Percentiles rank a stretch among this genome's conserved stretches.
phyloP scores from a whole-genome alignment of 2,797 vertebrate genomes.

The Rhinella marina region DNA sequence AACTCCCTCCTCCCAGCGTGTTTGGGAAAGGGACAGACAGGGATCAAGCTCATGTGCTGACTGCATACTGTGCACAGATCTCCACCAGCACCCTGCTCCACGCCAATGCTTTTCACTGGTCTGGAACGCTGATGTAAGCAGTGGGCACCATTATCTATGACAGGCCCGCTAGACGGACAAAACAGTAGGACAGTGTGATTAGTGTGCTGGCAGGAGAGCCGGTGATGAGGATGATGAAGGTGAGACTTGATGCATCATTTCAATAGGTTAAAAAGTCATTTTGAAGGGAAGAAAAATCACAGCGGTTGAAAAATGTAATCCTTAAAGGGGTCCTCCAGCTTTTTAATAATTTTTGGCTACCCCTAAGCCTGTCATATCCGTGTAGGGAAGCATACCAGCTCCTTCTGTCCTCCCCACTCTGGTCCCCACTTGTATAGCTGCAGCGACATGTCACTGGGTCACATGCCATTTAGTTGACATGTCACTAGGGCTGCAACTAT shows the following conservation, averaged over 20 bases:
- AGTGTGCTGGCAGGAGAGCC: neutral
- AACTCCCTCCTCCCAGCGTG: neutral
- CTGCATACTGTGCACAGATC: neutral
- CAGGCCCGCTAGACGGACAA: conserved; percentile 12
- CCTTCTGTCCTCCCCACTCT: too few species aligned
- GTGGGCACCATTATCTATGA: conserved; percentile 27
- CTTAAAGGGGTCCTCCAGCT: too few species aligned
- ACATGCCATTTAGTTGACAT: too few species aligned
- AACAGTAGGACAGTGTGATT: neutral
- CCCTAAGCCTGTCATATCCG: too few species aligned
- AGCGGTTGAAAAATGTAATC: too few species aligned
- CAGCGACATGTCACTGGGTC: too few species aligned
- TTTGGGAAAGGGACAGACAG: conserved; percentile 10
- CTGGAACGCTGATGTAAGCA: conserved; percentile 27
- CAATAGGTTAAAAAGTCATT: neutral
- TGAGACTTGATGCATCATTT: neutral
- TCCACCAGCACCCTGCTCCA: conserved; percentile 3
- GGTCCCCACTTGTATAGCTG: too few species aligned
- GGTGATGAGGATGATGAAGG: neutral
- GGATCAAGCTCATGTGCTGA: neutral
- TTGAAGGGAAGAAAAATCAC: neutral
- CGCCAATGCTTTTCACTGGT: conserved; percentile 2
- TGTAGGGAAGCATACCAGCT: too few species aligned
- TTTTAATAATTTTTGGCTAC: too few species aligned
- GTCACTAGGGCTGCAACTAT: too few species aligned